These are phyloP conservation scores for Macheiramphus alcinus DNA, from an alignment of 2,113 vertebrate species.

Conservation along the genomic window DNA sequence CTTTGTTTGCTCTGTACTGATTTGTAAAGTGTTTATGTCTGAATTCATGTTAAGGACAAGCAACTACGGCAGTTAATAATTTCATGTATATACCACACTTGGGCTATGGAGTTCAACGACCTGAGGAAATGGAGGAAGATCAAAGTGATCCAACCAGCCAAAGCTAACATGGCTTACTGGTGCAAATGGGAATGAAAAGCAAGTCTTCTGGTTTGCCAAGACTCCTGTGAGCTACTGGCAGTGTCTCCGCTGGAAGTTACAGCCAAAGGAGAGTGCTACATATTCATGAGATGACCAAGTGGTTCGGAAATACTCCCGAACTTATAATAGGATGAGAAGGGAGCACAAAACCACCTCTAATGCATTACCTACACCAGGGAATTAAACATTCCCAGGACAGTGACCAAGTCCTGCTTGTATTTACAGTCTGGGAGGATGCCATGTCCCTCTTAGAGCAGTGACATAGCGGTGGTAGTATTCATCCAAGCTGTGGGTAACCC, in stretches of 20 bases:
- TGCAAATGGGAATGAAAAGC: not conserved
- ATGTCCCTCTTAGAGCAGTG: not conserved
- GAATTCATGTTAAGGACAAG: not conserved
- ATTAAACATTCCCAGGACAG: not conserved
- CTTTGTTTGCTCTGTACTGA: not conserved
- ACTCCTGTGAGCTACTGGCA: not conserved
- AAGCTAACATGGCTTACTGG: not conserved
- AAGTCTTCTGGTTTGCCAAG: not conserved
- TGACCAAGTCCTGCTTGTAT: not conserved
- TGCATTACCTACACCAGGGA: not conserved
- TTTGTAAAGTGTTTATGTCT: not conserved
- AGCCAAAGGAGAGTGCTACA: not conserved
- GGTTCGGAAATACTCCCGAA: not conserved
- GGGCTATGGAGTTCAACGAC: not conserved
- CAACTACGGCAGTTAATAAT: not conserved
- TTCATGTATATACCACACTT: not conserved
- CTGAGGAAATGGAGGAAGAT: not conserved
- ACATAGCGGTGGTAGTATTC: not conserved
- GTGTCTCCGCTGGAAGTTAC: not conserved
- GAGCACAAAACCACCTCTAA: not conserved
- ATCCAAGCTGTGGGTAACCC: not conserved
- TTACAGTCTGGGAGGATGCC: not conserved
- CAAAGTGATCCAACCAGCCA: not conserved
- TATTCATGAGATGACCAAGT: not conserved
- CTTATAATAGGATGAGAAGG: not conserved